A percentile compares a stretch with the other conserved stretches of the same genome.
Evolutionary conservation across 2,113 vertebrate genomes (phyloP).

Genomic region (Pardalotus punctatus): DNA sequence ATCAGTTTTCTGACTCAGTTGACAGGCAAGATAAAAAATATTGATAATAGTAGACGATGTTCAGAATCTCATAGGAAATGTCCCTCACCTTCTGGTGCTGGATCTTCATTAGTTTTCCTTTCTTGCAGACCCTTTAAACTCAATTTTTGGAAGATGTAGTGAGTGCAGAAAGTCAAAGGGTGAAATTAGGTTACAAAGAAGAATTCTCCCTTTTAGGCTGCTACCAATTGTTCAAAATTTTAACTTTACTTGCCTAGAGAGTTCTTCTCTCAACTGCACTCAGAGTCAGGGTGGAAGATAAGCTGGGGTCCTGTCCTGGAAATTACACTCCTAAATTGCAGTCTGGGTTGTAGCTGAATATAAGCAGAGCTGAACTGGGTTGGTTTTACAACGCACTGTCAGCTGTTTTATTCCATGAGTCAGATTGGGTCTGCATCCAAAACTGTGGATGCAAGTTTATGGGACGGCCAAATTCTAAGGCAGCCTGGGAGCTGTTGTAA

Average conservation of each 20-base stretch:
- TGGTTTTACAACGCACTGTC: background rate
- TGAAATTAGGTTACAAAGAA: conserved; percentile 15
- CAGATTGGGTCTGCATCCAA: background rate
- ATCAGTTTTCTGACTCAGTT: conserved; percentile 35
- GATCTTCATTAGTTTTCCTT: conserved; percentile 16
- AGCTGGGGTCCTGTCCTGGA: background rate
- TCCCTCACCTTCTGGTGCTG: background rate
- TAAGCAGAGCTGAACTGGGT: background rate
- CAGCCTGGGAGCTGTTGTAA: background rate
- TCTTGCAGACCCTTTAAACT: conserved; percentile 20
- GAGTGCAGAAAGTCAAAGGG: background rate
- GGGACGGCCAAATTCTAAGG: background rate
- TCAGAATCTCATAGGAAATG: background rate
- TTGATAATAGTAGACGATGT: conserved; percentile 27
- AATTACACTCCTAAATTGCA: background rate
- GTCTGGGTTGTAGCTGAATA: background rate
- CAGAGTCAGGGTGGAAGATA: background rate
- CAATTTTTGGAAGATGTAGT: background rate
- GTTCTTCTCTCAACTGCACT: background rate
- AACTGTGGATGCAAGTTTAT: background rate
- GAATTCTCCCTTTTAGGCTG: background rate
- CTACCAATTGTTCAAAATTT: background rate
- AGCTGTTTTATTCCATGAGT: background rate
- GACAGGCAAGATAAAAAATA: conserved; percentile 60
- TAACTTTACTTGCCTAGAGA: background rate